Evolutionary conservation across 1,140 invertebrate species (phyloP).

Genomic region (Holotrichia oblita): DNA sequence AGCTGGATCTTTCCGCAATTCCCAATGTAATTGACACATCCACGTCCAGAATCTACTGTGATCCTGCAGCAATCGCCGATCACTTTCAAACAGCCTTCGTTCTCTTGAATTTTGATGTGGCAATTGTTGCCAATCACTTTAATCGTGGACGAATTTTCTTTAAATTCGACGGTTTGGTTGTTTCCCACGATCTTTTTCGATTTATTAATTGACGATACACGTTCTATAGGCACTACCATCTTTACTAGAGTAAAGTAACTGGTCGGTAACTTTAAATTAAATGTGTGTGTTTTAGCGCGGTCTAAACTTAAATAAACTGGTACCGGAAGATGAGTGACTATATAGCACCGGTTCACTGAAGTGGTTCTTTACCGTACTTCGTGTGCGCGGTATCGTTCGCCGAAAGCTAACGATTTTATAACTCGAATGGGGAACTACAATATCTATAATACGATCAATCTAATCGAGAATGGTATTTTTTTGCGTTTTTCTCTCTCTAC

Average conservation of each 20-base stretch:
- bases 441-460: too few species aligned
- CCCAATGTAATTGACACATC: constrained; percentile 45
- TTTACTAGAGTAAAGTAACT: not conserved
- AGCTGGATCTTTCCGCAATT: constrained; percentile 44
- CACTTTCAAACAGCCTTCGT: constrained; percentile 46
- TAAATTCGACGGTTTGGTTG: constrained; percentile 40
- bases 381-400: not conserved
- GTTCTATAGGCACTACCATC: constrained; percentile 39
- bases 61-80: constrained; percentile 49
- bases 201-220: not conserved
- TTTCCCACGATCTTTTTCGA: constrained; percentile 45
- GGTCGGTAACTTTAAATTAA: not conserved
- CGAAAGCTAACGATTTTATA: too few species aligned
- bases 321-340: not conserved
- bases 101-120: constrained; percentile 44
- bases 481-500: too few species aligned
- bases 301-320: not conserved
- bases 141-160: constrained; percentile 40
- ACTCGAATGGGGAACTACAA: too few species aligned
- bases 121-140: constrained; percentile 48
- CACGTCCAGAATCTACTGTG: constrained; percentile 42
- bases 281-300: not conserved
- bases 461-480: too few species aligned
- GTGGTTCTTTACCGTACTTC: not conserved
- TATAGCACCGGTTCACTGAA: too few species aligned